Base-by-base conservation (phyloP, 2,888 invertebrate genomes). In the Spialia ferax region DNA sequence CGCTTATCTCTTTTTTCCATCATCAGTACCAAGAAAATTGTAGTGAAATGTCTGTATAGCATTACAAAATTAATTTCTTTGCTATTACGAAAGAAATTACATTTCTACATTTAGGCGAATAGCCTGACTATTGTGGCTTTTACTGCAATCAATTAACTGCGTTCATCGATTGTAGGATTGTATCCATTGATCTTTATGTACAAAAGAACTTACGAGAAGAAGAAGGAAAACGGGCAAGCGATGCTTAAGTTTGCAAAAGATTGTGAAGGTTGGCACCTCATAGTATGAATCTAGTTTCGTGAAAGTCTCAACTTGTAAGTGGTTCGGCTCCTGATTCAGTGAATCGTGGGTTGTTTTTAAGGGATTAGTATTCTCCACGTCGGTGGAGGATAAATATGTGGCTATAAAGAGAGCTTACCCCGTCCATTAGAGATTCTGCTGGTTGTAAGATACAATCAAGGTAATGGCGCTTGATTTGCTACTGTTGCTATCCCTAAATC, bases 271-370 rank as follows among this genome's bases (percentile, higher is more conserved):
- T 7, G 32, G 18, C 13, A 15, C 13, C 1, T 15, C 32, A n/a
- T 10, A 23, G 57, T 50, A 22, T 4, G 10, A 18, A 20, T 48
- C 29, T 57, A 48, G 32, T 57, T 57, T 57, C 48, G 35, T 48
- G 50, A 20, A 56, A 65, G 65, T 65, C 65, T 59, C 59, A 65
- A 59, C 59, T 66, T 59, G 65, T 26, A 66, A 66, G 52, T 52
- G 60, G 54, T 60, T 60, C 42, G 52, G 52, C 57, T 54, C 55
- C 48, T 61, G 66, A 61, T 61, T 61, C 55, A 61, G 54, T 67
- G 26, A 35, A 45, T 45, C 45, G 61, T 32, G 60, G 61, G 66
- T 32, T 61, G 60, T 60, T 66, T 59, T 60, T 50, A 42, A 42
- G 60, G 54, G 66, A 66, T 66, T 55, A 66, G 60, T 64, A 65